Evolutionary conservation across 2,888 invertebrate genomes (phyloP).

Genomic region (Philereme transversata): DNA sequence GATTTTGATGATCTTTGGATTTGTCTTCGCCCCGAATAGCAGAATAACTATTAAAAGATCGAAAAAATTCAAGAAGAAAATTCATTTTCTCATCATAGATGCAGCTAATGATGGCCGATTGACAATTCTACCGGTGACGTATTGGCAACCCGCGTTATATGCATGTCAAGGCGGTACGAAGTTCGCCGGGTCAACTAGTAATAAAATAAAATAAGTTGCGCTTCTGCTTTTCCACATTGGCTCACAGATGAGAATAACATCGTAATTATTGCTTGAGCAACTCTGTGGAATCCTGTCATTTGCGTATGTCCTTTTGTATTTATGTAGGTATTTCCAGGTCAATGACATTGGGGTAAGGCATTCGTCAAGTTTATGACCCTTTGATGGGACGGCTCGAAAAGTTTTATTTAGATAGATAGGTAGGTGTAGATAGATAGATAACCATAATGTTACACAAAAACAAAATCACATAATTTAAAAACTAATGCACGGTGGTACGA

Average conservation of each 20-base stretch:
- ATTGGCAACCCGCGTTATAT: too few relatives aligned
- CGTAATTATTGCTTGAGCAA: constrained; percentile 37
- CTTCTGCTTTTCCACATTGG: constrained; percentile 20
- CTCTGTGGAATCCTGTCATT: constrained; percentile 36
- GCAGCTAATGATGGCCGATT: too few relatives aligned
- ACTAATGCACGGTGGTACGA: too few relatives aligned
- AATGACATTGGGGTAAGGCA: constrained; percentile 14
- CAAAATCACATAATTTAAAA: too few relatives aligned
- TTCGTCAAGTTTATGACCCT: constrained; percentile 1
- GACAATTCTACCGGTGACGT: too few relatives aligned
- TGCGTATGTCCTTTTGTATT: constrained; percentile 34
- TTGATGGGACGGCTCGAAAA: background rate
- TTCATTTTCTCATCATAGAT: background rate
- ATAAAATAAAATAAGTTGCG: background rate
- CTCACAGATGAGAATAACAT: constrained; percentile 35
- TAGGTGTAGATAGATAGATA: constrained; percentile 1
- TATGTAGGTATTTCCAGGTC: constrained; percentile 25
- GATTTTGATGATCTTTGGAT: too few relatives aligned
- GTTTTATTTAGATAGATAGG: too few relatives aligned
- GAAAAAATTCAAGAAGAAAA: background rate
- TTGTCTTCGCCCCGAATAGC: too few relatives aligned
- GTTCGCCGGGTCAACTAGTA: too few relatives aligned
- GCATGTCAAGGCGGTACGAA: too few relatives aligned
- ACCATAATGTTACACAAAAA: too few relatives aligned
- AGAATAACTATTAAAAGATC: too few relatives aligned